Base-by-base conservation (phyloP, 2,797 vertebrate genomes). In the Poeciliopsis paucimaculata region DNA sequence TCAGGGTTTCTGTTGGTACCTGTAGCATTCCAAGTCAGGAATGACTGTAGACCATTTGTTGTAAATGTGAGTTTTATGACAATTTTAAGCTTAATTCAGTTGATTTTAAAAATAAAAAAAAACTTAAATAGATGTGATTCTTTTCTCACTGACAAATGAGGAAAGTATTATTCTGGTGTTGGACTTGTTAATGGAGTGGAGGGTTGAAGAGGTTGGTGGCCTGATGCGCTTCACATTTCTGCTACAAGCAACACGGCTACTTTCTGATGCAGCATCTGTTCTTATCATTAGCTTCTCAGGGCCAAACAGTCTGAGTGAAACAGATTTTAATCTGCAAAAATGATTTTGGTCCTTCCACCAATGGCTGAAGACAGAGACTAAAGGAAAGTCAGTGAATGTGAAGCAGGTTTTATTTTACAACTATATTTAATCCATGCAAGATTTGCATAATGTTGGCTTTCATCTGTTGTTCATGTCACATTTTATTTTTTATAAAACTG, bases 151-250 rank as follows among this genome's bases (percentile, higher is more conserved):
- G 72, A n/a, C 34, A 23, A 9, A 28, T 77, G 57, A 68, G n/a
- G 1, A 64, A 45, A 60, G 23, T 82, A 18, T 83, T 77, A 77
- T 76, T 78, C 1, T 68, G 41, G 13, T 45, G 78, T 73, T 82
- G 84, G 79, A 72, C 75, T 18, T 79, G 0, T n/a, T 43, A 53
- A 39, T 13, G 34, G 39, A 12, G 43, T 43, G 55, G 16, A 31
- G 83, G 75, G 80, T 86, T 85, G 73, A 71, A 86, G 77, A 83
- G 81, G 81, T 88, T 77, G 79, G 26, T 72, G 64, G 51, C 64
- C n/a, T 53, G 64, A 77, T 70, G 76, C 47, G 26, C 8, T 7
- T 64, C 45, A 60, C 46, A 49, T 47, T 66, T 85, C 64, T 16
- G 47, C 23, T 23, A 64, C 49, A 77, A 51, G 49, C 43, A 71